Evolutionary conservation across 1,140 invertebrate species (phyloP).

Genomic region (Polypedilum pembai): DNA sequence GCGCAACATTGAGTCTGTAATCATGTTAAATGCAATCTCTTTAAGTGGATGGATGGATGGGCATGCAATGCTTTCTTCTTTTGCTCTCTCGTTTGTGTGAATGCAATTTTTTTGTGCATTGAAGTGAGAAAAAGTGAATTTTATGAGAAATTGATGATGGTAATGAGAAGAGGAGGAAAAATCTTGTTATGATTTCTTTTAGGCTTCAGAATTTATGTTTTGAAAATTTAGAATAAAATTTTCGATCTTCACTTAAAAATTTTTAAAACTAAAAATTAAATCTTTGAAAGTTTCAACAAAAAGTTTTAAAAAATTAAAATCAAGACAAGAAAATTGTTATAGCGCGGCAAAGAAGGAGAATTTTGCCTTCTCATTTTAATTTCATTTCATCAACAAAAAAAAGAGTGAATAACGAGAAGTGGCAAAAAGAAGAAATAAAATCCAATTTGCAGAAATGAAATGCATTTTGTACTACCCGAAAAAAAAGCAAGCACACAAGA

Average conservation of each 20-base stretch:
- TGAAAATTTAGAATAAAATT: too few species aligned
- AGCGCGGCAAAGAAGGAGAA: too few species aligned
- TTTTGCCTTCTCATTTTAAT: too few species aligned
- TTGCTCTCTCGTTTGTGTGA: not conserved
- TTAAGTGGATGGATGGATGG: conserved; percentile 15
- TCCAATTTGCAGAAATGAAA: conserved; percentile 12
- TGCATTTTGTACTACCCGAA: not conserved
- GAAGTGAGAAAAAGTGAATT: not conserved
- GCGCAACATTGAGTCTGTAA: conserved; percentile 10
- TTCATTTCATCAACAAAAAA: not conserved
- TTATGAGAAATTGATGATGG: not conserved
- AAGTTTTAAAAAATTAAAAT: not conserved
- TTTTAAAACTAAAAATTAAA: too few species aligned
- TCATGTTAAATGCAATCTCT: conserved; percentile 18
- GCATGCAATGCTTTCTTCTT: not conserved
- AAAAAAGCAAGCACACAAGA: too few species aligned
- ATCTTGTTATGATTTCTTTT: too few species aligned
- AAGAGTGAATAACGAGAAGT: not conserved
- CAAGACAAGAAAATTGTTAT: too few species aligned
- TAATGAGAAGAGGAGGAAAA: too few species aligned
- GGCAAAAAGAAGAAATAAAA: not conserved
- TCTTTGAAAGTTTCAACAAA: not conserved
- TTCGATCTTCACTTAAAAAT: too few species aligned
- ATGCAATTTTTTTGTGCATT: too few species aligned
- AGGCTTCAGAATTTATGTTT: too few species aligned